Conservation (phyloP, 2,888 invertebrate genomes). For the Yponomeuta plumbellus region DNA sequence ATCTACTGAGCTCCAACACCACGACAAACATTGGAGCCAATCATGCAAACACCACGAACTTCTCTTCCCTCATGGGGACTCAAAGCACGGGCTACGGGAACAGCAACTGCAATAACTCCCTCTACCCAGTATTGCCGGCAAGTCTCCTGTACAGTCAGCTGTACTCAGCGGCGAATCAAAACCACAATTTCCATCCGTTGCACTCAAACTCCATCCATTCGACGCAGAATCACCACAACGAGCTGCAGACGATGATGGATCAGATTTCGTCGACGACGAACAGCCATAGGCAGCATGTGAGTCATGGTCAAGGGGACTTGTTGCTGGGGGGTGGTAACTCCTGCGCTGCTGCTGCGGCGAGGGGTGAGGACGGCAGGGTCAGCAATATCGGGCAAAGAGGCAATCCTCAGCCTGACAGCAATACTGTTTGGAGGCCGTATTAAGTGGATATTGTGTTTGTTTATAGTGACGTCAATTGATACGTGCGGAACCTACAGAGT, state of each 20-base stretch:
- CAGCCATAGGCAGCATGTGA: constrained; percentile 67
- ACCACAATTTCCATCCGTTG: constrained; percentile 82
- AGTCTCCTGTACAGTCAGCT: constrained; percentile 89
- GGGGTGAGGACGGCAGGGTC: constrained; percentile 76
- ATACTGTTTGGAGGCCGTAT: constrained; percentile 88
- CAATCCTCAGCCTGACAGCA: constrained; percentile 78
- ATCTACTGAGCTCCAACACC: constrained; percentile 80
- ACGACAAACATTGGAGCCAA: constrained; percentile 77
- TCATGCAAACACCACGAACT: constrained; percentile 78
- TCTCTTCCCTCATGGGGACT: constrained; percentile 79
- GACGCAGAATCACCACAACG: constrained; percentile 80
- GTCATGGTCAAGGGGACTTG: constrained; percentile 60
- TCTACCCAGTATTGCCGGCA: constrained; percentile 87
- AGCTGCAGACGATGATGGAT: constrained; percentile 85
- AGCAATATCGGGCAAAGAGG: constrained; percentile 74
- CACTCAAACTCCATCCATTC: constrained; percentile 80
- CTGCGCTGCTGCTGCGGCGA: constrained; percentile 76
- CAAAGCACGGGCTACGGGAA: constrained; percentile 77
- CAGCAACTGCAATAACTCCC: constrained; percentile 82
- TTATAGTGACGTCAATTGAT: background rate
- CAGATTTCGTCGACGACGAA: constrained; percentile 82
- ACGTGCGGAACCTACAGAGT: background rate
- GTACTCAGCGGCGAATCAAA: constrained; percentile 86
- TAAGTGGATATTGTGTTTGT: constrained; percentile 37
- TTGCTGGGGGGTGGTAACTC: constrained; percentile 75